phyloP scores from a whole-genome alignment of 2,113 vertebrate species.

The Cottus gobio region DNA sequence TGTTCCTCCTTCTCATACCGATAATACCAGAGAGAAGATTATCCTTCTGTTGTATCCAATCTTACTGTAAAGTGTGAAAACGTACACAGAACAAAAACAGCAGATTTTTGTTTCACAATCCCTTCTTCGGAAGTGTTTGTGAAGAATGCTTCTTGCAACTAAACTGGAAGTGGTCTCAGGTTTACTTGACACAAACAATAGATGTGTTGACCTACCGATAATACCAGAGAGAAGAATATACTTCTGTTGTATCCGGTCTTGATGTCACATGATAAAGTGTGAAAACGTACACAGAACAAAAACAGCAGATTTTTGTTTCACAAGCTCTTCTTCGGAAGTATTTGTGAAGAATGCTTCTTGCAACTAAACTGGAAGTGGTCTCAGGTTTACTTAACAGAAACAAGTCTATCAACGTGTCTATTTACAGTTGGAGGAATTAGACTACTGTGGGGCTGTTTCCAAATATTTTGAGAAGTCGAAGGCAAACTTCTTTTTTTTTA shows the following conservation, averaged over 20 bases:
- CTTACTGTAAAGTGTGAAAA: constrained; percentile 11
- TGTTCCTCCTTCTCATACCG: constrained; percentile 13
- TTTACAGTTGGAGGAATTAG: constrained; percentile 19
- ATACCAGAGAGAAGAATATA: background rate
- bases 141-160: constrained; percentile 42
- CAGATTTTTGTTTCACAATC: constrained; percentile 52
- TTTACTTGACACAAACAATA: constrained; percentile 15
- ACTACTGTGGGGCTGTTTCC: background rate
- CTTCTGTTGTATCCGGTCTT: background rate
- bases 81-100: background rate
- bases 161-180: constrained; percentile 23
- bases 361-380: constrained; percentile 27
- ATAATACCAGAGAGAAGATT: background rate
- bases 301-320: constrained; percentile 45
- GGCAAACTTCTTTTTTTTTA: background rate
- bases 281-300: background rate
- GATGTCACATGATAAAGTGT: constrained; percentile 4
- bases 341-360: constrained; percentile 49
- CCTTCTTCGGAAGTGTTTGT: constrained; percentile 31
- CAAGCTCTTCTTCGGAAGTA: constrained; percentile 38
- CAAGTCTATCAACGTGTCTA: constrained; percentile 40
- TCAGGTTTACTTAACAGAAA: background rate
- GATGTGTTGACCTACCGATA: no score
- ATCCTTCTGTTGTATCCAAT: background rate
- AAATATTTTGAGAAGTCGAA: constrained; percentile 2